These are phyloP conservation scores for Acanthis flammea DNA, from an alignment of 2,797 vertebrate species.

Conservation along the genomic window DNA sequence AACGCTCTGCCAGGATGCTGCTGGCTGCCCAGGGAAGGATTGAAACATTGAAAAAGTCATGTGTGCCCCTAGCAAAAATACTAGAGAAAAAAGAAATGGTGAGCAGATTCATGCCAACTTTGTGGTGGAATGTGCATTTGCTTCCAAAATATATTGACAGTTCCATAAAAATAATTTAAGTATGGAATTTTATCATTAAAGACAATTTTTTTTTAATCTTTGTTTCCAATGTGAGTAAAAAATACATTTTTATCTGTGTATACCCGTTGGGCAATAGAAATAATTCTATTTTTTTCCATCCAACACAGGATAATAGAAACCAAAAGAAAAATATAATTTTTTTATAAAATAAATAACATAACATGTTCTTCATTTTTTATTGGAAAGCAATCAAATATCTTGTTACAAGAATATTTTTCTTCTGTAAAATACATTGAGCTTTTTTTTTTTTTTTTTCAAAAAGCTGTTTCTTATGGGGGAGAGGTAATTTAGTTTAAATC, in stretches of 20 bases:
- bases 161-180: background rate
- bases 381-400: background rate
- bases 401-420: background rate
- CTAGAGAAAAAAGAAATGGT: background rate
- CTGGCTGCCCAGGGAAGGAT: background rate
- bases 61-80: background rate
- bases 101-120: background rate
- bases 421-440: background rate
- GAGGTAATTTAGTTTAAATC: background rate
- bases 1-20: background rate
- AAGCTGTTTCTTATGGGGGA: background rate
- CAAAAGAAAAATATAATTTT: background rate
- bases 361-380: background rate
- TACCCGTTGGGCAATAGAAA: background rate
- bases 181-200: background rate
- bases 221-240: background rate
- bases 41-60: background rate
- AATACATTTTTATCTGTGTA: background rate
- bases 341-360: background rate
- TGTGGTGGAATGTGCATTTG: background rate
- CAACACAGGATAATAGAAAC: background rate
- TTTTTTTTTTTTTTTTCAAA: background rate
- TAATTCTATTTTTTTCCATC: rapidly evolving
- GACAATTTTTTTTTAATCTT: background rate
- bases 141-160: background rate